Evolutionary conservation across 2,113 vertebrate species (phyloP), one percentile per base, ranked within the genome.

Genomic region (Bos indicus): DNA sequence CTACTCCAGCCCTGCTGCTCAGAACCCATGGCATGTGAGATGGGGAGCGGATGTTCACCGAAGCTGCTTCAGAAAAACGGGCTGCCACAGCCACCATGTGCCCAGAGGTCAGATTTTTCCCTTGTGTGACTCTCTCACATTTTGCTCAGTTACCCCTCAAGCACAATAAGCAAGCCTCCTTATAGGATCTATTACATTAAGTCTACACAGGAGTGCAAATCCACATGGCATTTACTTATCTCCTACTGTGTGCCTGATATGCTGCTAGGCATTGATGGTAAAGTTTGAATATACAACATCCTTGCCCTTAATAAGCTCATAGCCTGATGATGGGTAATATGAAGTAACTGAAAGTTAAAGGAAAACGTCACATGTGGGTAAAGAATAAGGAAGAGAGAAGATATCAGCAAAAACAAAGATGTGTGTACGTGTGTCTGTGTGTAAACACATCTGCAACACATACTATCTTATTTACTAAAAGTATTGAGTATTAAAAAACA

Each of bases 351-450:
- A 56, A 62, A 5, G 11, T 33, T 26, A 83, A 88, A 95, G 54
- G 10, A 40, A 33, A 25, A 91, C 13, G 51, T 89, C 15, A 86
- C 14, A 11, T 19, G 56, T 83, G 19, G 19, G 9, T 77, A 78
- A 89, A 95, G 7, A 28, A 82, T 14, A 71, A 60, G n/a, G 19
- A 46, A 94, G 15, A 62, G 23, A 62, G n/a, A 90, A 86, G 48
- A 64, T 11, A 80, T 15, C 54, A 60, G 80, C 16, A 82, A 95
- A 90, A 51, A 5, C 51, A 51, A 74, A 48, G 10, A 30, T 26
- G 1, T 16, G 23, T 21, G 12, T 88, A 11, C 48, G 7, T 54
- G 6, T 25, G 5, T 8, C 1, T n/a, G 19, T 3, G 5, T 25
- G 14, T 28, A 77, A 23, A 17, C 8, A 52, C 28, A 81, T 26